Evolutionary conservation across 2,113 vertebrate species (phyloP).

Genomic region (Microcebus murinus): DNA sequence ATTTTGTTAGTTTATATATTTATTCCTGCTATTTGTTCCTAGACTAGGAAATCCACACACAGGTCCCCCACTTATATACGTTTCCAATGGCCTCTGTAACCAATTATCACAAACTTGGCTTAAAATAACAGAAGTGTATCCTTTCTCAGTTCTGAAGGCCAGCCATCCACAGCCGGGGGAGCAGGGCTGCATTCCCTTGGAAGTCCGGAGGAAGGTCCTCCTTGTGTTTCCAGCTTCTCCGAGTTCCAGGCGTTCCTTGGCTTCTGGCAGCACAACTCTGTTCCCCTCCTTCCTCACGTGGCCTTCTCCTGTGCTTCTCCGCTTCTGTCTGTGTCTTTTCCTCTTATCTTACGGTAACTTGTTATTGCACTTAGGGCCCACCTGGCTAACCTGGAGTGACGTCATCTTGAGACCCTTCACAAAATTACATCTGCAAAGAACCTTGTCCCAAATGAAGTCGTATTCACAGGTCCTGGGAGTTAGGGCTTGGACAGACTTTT

Average conservation of each 20-base stretch:
- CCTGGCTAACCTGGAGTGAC: neutral
- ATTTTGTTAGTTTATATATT: conserved; percentile 1
- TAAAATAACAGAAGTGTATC: neutral
- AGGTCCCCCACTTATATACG: neutral
- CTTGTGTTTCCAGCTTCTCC: neutral
- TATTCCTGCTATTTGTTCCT: neutral
- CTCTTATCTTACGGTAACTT: neutral
- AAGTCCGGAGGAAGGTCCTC: neutral
- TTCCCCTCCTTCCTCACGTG: neutral
- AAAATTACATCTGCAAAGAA: neutral
- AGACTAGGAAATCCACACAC: neutral
- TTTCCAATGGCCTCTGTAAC: neutral
- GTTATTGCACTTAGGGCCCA: neutral
- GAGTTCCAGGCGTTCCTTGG: neutral
- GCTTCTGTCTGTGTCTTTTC: neutral
- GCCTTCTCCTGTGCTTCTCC: neutral
- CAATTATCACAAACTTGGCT: neutral
- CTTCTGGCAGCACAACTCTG: neutral
- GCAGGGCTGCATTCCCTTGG: neutral
- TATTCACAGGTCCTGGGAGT: neutral
- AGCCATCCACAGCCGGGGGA: neutral
- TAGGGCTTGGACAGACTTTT: neutral
- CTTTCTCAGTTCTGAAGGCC: neutral
- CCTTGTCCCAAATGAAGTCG: neutral
- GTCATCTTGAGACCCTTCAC: neutral